These are phyloP conservation scores for Lypha dubia DNA, from an alignment of 2,888 invertebrate species.

Conservation along the genomic window DNA sequence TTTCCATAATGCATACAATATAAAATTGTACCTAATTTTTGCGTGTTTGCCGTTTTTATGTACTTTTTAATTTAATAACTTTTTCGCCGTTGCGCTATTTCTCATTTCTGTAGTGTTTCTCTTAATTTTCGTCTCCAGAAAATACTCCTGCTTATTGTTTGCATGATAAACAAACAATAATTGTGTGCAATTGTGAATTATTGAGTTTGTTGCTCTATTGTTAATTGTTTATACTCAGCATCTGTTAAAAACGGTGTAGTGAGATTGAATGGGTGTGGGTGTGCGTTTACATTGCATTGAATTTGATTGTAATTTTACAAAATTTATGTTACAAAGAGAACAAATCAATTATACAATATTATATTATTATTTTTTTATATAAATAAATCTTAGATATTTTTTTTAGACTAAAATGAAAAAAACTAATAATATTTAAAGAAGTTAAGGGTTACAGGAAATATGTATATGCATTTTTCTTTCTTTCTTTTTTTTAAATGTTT, in stretches of 20 bases:
- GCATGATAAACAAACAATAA: background rate
- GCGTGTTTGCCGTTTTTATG: too few relatives aligned
- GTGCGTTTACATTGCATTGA: constrained; percentile 49
- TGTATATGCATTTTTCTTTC: constrained; percentile 22
- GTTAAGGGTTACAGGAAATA: constrained; percentile 66
- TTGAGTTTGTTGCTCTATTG: background rate
- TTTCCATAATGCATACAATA: too few relatives aligned
- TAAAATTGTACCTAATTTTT: too few relatives aligned
- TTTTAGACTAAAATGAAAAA: constrained; percentile 62
- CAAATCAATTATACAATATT: constrained; percentile 17
- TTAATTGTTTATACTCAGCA: background rate
- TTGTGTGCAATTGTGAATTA: constrained; percentile 31
- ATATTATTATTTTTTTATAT: constrained; percentile 24
- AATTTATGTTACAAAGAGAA: constrained; percentile 17
- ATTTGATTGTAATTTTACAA: constrained; percentile 13
- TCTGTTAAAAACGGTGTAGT: background rate
- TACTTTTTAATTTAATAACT: background rate
- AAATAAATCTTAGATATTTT: constrained; percentile 18
- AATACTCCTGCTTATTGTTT: constrained; percentile 38
- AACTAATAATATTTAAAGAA: constrained; percentile 41
- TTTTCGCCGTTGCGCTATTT: background rate
- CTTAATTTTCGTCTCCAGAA: background rate
- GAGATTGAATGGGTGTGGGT: constrained; percentile 27
- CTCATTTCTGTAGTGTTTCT: background rate
- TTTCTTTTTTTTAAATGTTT: constrained; percentile 27